Conservation (phyloP, 2,888 invertebrate genomes). For the Athripsodes cinereus region DNA sequence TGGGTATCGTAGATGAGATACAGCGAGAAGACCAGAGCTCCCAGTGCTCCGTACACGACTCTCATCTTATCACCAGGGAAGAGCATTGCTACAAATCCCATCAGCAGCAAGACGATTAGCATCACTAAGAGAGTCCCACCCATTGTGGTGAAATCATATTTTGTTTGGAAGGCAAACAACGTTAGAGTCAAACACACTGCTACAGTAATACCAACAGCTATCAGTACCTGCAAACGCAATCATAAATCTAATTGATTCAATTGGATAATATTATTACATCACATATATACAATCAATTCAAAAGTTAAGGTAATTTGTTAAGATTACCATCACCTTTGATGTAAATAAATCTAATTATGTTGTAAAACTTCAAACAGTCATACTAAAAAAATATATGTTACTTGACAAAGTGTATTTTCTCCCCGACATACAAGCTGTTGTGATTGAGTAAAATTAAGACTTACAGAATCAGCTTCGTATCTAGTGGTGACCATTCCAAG, state of each 20-base stretch:
- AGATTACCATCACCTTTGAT: constrained; percentile 42
- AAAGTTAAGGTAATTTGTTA: constrained; percentile 6
- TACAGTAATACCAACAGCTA: constrained; percentile 87
- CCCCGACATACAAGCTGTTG: too few species aligned
- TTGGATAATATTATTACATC: too few species aligned
- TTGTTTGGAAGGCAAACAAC: constrained; percentile 90
- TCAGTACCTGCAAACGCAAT: constrained; percentile 62
- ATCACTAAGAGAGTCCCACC: constrained; percentile 70
- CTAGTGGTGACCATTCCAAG: constrained; percentile 65
- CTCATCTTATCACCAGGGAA: constrained; percentile 52
- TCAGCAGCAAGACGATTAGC: constrained; percentile 70
- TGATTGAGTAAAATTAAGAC: too few species aligned
- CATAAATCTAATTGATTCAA: too few species aligned
- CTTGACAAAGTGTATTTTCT: too few species aligned
- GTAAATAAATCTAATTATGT: too few species aligned
- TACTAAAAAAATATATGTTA: too few species aligned
- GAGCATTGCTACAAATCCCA: constrained; percentile 64
- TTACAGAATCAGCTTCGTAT: constrained; percentile 43
- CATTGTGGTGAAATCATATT: constrained; percentile 75
- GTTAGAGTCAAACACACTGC: constrained; percentile 80
- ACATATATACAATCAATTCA: too few species aligned
- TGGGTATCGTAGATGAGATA: constrained; percentile 91
- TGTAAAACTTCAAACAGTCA: too few species aligned
- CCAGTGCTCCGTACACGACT: constrained; percentile 75
- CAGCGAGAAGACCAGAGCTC: constrained; percentile 81